Conservation (phyloP, 2,888 invertebrate species). For the Pilophorus perplexus region DNA sequence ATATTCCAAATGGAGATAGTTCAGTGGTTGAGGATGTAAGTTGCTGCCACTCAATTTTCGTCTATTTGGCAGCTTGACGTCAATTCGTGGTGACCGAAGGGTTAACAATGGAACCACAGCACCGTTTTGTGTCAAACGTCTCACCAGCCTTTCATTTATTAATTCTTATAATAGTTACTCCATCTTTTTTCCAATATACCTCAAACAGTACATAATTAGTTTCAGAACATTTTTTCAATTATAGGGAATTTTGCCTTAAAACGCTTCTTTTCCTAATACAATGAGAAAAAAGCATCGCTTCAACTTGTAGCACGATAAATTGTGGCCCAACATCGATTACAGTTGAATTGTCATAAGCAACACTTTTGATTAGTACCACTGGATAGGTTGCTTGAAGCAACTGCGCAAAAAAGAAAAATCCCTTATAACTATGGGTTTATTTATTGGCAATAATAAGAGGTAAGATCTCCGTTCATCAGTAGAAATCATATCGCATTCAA, state of each 20-base stretch:
- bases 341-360: slow-evolving; percentile 16
- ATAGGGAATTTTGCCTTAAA: slow-evolving; percentile 14
- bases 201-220: slow-evolving; percentile 37
- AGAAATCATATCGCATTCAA: slow-evolving; percentile 31
- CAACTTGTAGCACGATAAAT: slow-evolving; percentile 5
- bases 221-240: slow-evolving; percentile 19
- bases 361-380: slow-evolving; percentile 30
- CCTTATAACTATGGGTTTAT: slow-evolving; percentile 34
- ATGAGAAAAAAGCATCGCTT: slow-evolving; percentile 12
- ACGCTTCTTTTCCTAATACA: slow-evolving; percentile 3
- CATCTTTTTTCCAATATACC: slow-evolving; percentile 31
- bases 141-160: slow-evolving; percentile 41
- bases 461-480: slow-evolving; percentile 19
- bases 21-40: no score
- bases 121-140: slow-evolving; percentile 31
- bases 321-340: slow-evolving; percentile 13
- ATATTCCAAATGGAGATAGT: no score
- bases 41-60: no score
- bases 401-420: slow-evolving; percentile 20
- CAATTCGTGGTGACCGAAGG: no score
- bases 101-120: slow-evolving; percentile 22
- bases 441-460: slow-evolving; percentile 34
- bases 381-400: slow-evolving; percentile 27
- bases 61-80: no score
- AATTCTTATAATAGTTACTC: slow-evolving; percentile 35